Evolutionary conservation across 2,888 invertebrate genomes (phyloP).

Genomic region (Chaetoderma sp.): DNA sequence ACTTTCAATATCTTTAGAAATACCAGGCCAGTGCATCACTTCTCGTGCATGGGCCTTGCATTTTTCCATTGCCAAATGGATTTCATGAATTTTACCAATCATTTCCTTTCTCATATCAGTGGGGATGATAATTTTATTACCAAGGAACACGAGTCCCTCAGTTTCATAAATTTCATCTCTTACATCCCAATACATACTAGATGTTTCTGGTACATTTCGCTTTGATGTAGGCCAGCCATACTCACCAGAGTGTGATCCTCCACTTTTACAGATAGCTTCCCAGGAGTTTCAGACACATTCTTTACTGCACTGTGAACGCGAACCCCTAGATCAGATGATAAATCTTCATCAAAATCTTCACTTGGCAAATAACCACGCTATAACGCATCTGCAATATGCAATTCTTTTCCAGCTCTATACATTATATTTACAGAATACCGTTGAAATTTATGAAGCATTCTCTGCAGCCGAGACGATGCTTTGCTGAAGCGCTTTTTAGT

Average conservation of each 20-base stretch:
- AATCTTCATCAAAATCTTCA: too few species aligned
- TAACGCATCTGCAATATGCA: slow-evolving; percentile 40
- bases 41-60: slow-evolving; percentile 20
- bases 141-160: slow-evolving; percentile 13
- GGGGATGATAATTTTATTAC: slow-evolving; percentile 21
- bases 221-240: too few species aligned
- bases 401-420: slow-evolving; percentile 31
- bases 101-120: background rate
- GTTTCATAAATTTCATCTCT: slow-evolving; percentile 15
- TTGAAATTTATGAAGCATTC: slow-evolving; percentile 25
- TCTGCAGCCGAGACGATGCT: slow-evolving; percentile 28
- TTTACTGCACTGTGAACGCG: too few species aligned
- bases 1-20: too few species aligned
- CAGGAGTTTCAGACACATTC: background rate
- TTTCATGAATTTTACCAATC: slow-evolving; percentile 15
- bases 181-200: slow-evolving; percentile 20
- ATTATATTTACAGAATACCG: slow-evolving; percentile 24
- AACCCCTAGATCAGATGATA: too few species aligned
- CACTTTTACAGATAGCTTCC: too few species aligned
- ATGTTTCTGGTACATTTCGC: too few species aligned
- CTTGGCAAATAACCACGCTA: slow-evolving; percentile 24
- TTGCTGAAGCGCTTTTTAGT: slow-evolving; percentile 13
- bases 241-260: too few species aligned
- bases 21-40: slow-evolving; percentile 28
- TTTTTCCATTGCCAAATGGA: slow-evolving; percentile 25